These are phyloP conservation scores for Hemibagrus wyckioides DNA, from an alignment of 2,113 vertebrate species.

Conservation along the genomic window DNA sequence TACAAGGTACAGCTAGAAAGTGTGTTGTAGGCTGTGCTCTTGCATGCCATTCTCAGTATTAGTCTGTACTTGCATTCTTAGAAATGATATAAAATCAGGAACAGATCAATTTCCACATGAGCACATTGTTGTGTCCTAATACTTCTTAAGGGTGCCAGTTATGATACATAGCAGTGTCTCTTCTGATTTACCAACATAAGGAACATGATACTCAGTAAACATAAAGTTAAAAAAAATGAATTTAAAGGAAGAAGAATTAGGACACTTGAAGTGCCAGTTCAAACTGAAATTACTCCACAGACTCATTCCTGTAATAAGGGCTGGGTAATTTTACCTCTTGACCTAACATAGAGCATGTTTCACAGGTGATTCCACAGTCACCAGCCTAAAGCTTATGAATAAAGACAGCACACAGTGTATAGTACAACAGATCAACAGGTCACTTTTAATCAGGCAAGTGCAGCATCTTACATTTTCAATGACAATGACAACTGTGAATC, in stretches of 20 bases:
- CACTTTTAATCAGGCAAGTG: neutral
- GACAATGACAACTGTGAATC: neutral
- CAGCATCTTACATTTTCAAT: neutral
- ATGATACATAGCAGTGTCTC: neutral
- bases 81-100: neutral
- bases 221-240: neutral
- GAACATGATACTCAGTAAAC: neutral
- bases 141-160: neutral
- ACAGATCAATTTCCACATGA: neutral
- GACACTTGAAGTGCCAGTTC: neutral
- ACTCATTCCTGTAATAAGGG: neutral
- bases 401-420: neutral
- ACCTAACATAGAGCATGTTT: slow-evolving; percentile 27
- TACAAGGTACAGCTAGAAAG: neutral
- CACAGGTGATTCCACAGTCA: slow-evolving; percentile 1
- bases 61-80: slow-evolving; percentile 13
- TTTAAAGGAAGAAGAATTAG: neutral
- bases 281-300: slow-evolving; percentile 17
- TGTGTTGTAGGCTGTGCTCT: slow-evolving; percentile 5
- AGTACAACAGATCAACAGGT: slow-evolving; percentile 11
- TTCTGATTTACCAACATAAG: neutral
- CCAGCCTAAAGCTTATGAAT: slow-evolving; percentile 12
- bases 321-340: slow-evolving; percentile 33
- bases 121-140: neutral
- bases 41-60: slow-evolving; percentile 25